phyloP scores from a whole-genome alignment of 2,113 vertebrate species.

The Atlantisia rogersi region DNA sequence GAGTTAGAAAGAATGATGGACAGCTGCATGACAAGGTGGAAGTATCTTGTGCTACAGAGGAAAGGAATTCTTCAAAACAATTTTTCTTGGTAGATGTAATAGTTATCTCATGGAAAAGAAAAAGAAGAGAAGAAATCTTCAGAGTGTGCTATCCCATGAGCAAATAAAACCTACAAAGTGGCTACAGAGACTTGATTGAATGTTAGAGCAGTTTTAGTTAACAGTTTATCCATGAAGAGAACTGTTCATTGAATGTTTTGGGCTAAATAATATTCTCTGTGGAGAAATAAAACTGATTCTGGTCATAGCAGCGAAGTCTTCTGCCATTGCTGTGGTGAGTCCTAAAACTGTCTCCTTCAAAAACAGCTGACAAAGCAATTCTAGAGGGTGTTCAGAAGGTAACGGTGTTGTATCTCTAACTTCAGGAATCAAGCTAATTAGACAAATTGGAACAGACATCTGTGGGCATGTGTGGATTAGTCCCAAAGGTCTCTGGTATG shows the following conservation, averaged over 20 bases:
- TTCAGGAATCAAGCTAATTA: background rate
- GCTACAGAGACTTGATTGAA: background rate
- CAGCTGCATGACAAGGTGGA: background rate
- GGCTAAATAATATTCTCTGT: background rate
- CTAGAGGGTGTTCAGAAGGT: background rate
- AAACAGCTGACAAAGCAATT: background rate
- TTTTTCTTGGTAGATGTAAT: background rate
- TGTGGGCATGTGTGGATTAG: background rate
- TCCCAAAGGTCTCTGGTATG: background rate
- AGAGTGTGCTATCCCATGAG: background rate
- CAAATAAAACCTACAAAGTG: background rate
- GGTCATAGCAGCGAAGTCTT: background rate
- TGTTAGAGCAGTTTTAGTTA: background rate
- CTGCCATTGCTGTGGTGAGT: background rate
- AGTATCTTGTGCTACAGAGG: background rate
- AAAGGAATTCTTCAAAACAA: background rate
- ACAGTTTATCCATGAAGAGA: background rate
- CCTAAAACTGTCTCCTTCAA: background rate
- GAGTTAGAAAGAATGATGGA: background rate
- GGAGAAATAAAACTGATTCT: background rate
- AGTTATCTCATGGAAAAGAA: background rate
- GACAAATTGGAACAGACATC: background rate
- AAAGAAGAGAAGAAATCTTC: background rate
- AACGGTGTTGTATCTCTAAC: rapidly evolving
- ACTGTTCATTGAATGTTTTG: background rate